Base-by-base conservation (phyloP, 2,888 invertebrate genomes). In the Drosophila mimetica region DNA sequence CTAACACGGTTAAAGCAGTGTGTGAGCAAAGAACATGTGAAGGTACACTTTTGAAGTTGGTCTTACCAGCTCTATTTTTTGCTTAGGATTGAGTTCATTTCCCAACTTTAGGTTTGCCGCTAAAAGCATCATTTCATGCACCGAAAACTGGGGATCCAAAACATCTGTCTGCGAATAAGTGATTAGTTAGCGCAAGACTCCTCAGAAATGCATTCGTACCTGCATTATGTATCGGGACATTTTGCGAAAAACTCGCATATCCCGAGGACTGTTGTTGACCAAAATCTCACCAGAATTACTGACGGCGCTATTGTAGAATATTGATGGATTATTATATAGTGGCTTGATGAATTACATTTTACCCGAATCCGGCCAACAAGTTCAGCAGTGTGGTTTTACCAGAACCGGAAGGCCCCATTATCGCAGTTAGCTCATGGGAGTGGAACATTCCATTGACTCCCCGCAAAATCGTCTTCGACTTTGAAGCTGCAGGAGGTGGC, bases 201-300 rank as follows among this genome's bases (percentile, higher is more conserved):
- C 9, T n/a, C 0, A 20, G 1, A 7, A 14, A 60, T 9, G n/a
- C 1, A 9, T 9, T 13, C 36, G 6, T 46, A 86, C 80, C 82
- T 99, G 99, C 98, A 98, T 98, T 79, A 99, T 99, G 92, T 98
- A 98, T 55, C 98, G 95, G 0, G 98, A 97, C 92, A 97, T 93
- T 92, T 97, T 97, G 44, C 96, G 93, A 92, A 98, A 98, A 76
- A 94, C 93, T 22, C 94, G 93, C 63, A 96, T 92, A 88, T 97
- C 94, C 13, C 98, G 93, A 0, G 94, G 94, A 77, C 94, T 93
- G 0, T 96, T 96, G 91, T 98, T 98, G 14, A 97, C 94, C 61
- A 94, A 93, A 44, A 98, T 94, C 14, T 94, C 92, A 0, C 98
- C 98, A 0, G 94, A 93, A 0, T 95, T 94, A 28, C 94, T 94